Conservation (phyloP, 1,140 invertebrate species). For the Bombus pyrosoma region DNA sequence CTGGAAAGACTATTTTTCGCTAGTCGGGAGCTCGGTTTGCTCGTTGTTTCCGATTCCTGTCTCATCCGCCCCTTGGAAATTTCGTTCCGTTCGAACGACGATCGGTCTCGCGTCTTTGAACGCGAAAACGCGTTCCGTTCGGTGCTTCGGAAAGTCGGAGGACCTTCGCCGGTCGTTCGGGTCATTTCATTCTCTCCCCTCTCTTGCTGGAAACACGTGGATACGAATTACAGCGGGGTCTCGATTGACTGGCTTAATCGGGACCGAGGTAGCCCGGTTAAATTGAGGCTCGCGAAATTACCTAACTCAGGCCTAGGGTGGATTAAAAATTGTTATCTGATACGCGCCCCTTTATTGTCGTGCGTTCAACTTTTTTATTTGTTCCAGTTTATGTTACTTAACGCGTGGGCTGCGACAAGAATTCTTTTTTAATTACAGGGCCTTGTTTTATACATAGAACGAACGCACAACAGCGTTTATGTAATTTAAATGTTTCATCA, state of each 20-base stretch:
- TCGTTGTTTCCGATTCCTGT: conserved; percentile 26
- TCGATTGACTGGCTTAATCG: conserved; percentile 12
- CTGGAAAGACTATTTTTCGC: conserved; percentile 33
- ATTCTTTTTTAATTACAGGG: not conserved
- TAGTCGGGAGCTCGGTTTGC: not conserved
- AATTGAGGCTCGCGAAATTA: not conserved
- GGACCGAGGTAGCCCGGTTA: not conserved
- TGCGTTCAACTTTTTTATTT: not conserved
- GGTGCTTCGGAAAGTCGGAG: not conserved
- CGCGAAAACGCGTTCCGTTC: conserved; percentile 13
- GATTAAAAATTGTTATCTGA: not conserved
- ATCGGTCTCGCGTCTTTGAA: conserved; percentile 39
- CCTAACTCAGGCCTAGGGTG: not conserved
- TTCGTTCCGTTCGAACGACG: conserved; percentile 24
- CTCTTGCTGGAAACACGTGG: not conserved
- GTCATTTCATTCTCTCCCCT: not conserved
- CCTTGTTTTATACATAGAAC: not conserved
- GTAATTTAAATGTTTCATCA: too few species aligned
- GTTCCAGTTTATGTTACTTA: not conserved
- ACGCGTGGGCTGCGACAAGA: not conserved
- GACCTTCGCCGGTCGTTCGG: not conserved
- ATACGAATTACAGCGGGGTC: not conserved
- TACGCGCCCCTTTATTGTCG: not conserved
- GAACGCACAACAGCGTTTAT: too few species aligned
- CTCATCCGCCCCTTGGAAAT: conserved; percentile 13